phyloP scores from a whole-genome alignment of 2,888 invertebrate species.

The Ecdyonurus torrentis region DNA sequence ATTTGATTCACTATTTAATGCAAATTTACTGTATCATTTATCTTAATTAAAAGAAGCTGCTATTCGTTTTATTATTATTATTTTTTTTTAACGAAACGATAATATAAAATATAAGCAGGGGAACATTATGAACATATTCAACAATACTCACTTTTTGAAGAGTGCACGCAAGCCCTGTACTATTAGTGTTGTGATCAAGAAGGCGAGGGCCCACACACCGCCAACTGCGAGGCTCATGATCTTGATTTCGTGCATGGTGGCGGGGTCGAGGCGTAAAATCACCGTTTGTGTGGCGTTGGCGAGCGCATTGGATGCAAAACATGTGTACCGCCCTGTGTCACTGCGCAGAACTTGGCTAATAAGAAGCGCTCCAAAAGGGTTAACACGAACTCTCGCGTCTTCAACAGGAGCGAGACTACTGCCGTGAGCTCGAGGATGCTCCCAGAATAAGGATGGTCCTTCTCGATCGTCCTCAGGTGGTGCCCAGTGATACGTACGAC shows the following conservation, averaged over 20 bases:
- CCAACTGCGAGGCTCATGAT: slow-evolving; percentile 73
- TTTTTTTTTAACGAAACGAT: no score
- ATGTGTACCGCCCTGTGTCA: slow-evolving; percentile 73
- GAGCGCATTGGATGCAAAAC: slow-evolving; percentile 69
- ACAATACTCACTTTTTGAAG: slow-evolving; percentile 51
- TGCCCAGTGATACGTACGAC: slow-evolving; percentile 46
- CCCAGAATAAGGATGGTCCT: slow-evolving; percentile 44
- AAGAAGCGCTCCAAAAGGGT: slow-evolving; percentile 62
- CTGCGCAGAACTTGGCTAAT: slow-evolving; percentile 41
- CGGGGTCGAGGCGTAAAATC: slow-evolving; percentile 66
- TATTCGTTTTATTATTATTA: no score
- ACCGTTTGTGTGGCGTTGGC: slow-evolving; percentile 63
- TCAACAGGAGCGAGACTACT: slow-evolving; percentile 18
- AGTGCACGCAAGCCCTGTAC: slow-evolving; percentile 57
- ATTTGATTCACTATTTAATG: no score
- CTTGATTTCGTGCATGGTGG: slow-evolving; percentile 66
- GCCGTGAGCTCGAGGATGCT: slow-evolving; percentile 46
- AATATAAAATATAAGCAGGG: no score
- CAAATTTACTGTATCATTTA: no score
- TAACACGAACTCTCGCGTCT: slow-evolving; percentile 41
- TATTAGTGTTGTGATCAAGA: slow-evolving; percentile 62
- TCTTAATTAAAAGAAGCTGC: no score
- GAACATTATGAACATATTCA: no score
- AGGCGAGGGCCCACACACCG: slow-evolving; percentile 56
- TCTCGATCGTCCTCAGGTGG: slow-evolving; percentile 38